phyloP scores from a whole-genome alignment of 2,888 invertebrate genomes.

The Miltochrista miniata region DNA sequence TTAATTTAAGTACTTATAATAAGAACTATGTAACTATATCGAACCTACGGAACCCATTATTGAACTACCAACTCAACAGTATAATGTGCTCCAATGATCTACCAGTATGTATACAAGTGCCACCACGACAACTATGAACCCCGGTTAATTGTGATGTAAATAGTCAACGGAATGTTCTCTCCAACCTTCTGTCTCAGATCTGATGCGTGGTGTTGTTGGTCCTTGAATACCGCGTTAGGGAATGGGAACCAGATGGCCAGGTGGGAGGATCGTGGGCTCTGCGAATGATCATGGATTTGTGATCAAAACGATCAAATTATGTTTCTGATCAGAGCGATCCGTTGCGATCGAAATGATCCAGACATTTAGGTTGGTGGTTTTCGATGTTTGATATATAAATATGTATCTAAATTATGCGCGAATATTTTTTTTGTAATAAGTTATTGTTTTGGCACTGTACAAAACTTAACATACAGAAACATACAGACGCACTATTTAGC shows the following conservation, averaged over 20 bases:
- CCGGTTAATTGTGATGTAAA: conserved; percentile 32
- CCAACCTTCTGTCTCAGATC: conserved; percentile 80
- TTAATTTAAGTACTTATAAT: not conserved
- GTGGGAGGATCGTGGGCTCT: conserved; percentile 83
- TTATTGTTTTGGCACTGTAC: conserved; percentile 40
- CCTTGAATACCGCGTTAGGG: conserved; percentile 83
- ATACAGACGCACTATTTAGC: conserved; percentile 53
- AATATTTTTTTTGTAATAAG: too few species aligned
- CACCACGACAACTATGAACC: conserved; percentile 49
- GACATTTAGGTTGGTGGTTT: not conserved
- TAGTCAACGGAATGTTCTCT: conserved; percentile 34
- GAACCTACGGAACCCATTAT: conserved; percentile 35
- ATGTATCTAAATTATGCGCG: too few species aligned
- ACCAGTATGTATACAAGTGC: conserved; percentile 34
- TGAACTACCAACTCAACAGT: conserved; percentile 24
- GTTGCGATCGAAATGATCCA: conserved; percentile 3
- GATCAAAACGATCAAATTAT: conserved; percentile 9
- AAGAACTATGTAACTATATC: not conserved
- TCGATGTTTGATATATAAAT: not conserved
- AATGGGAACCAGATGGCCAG: conserved; percentile 85
- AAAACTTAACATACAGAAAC: conserved; percentile 45
- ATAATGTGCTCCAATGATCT: conserved; percentile 34
- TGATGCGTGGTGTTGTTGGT: conserved; percentile 75
- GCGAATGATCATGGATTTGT: conserved; percentile 51
- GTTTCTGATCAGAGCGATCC: conserved; percentile 10